Conservation (phyloP, 2,113 vertebrate species). For the Spea multiplicata region DNA sequence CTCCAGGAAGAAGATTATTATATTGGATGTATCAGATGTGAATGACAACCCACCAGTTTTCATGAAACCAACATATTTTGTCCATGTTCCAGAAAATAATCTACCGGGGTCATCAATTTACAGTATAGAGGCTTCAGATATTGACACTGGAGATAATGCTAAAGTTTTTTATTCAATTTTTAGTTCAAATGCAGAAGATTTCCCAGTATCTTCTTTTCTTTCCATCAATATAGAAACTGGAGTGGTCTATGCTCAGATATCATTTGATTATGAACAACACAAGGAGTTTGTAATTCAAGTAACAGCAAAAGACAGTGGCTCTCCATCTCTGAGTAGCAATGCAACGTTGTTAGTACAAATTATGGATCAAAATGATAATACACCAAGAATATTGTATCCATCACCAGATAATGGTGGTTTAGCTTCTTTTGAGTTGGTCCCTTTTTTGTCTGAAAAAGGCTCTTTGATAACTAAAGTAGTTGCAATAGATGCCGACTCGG, state of each 20-base stretch:
- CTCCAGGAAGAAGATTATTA: slow-evolving; percentile 65
- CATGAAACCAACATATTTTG: slow-evolving; percentile 51
- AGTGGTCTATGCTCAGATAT: slow-evolving; percentile 59
- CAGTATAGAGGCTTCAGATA: slow-evolving; percentile 63
- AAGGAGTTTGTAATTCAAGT: slow-evolving; percentile 33
- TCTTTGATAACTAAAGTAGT: slow-evolving; percentile 51
- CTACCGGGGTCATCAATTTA: slow-evolving; percentile 60
- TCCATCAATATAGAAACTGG: slow-evolving; percentile 54
- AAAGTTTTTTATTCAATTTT: slow-evolving; percentile 64
- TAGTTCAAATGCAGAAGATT: slow-evolving; percentile 47
- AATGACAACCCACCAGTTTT: slow-evolving; percentile 59
- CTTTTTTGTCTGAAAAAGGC: slow-evolving; percentile 45
- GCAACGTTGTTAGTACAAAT: slow-evolving; percentile 54
- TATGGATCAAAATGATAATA: slow-evolving; percentile 60
- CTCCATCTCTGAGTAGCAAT: slow-evolving; percentile 53
- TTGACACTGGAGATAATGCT: slow-evolving; percentile 65
- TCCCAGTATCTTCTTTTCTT: slow-evolving; percentile 45
- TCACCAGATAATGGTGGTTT: slow-evolving; percentile 4
- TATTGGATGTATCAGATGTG: slow-evolving; percentile 60
- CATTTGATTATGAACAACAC: slow-evolving; percentile 56
- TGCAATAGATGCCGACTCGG: slow-evolving; percentile 54
- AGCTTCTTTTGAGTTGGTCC: slow-evolving; percentile 46
- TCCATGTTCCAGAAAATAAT: slow-evolving; percentile 65
- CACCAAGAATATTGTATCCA: slow-evolving; percentile 44
- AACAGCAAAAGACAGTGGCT: slow-evolving; percentile 38